Conservation (phyloP, 2,113 vertebrate genomes). For the Phalacrocorax aristotelis region DNA sequence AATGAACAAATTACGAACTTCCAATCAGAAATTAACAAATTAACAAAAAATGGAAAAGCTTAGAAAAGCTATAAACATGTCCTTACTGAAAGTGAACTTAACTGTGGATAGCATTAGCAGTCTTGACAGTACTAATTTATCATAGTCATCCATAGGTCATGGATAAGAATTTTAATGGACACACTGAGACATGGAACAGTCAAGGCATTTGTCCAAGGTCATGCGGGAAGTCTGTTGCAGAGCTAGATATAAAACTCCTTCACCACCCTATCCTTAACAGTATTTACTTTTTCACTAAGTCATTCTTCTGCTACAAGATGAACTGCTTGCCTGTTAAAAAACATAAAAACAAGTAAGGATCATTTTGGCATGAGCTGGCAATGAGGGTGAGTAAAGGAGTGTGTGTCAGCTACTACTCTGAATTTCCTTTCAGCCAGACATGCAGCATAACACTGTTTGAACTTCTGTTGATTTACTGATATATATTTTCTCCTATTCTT, state of each 20-base stretch:
- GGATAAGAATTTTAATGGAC: not conserved
- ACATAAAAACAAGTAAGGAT: not conserved
- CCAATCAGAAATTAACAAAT: not conserved
- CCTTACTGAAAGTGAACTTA: not conserved
- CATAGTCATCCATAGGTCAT: not conserved
- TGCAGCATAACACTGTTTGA: not conserved
- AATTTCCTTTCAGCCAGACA: conserved; percentile 30
- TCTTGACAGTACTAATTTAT: not conserved
- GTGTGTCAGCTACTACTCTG: not conserved
- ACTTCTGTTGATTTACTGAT: conserved; percentile 52
- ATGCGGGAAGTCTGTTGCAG: not conserved
- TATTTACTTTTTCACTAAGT: not conserved
- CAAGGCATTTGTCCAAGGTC: not conserved
- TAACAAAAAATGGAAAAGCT: not conserved
- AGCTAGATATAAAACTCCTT: not conserved
- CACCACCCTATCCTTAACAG: accelerated
- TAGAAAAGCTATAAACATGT: not conserved
- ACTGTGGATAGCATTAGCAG: not conserved
- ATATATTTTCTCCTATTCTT: conserved; percentile 26
- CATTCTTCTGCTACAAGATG: not conserved
- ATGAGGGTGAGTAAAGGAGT: not conserved
- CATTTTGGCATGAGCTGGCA: not conserved
- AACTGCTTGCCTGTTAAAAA: not conserved
- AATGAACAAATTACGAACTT: not conserved
- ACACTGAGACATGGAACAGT: not conserved